Base-by-base conservation (phyloP, 2,888 invertebrate species). In the Lacanobia wlatinum region DNA sequence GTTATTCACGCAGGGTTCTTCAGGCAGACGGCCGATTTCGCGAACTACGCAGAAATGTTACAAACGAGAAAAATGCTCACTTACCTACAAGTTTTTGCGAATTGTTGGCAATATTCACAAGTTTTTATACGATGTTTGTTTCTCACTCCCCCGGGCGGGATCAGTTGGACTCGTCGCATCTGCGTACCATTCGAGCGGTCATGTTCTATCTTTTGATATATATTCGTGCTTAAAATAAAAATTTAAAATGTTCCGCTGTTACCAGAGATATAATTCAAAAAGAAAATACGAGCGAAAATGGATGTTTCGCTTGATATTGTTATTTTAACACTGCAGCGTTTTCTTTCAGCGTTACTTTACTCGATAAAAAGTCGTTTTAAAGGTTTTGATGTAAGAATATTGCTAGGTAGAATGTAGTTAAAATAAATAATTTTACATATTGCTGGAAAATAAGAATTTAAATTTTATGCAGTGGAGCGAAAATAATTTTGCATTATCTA, bases 61-160 rank as follows among this genome's bases (percentile, higher is more conserved):
- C 86, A 87, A 90, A 90, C 80, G 86, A 87, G 88, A 90, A 90
- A 91, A 90, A 90, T 89, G 86, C 86, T 90, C 88, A 89, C 90
- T 91, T 91, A 92, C 89, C 87, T 90, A 88, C 88, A 91, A 92
- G 85, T 91, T 82, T 48, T 92, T 84, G 88, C 86, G 91, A 92
- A 92, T 92, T 92, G 91, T 91, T 91, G 87, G 90, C 89, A 90
- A 91, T 91, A 90, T 92, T 91, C 89, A 88, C 90, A 91, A 93
- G 90, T 94, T 94, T 94, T 93, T 94, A 34, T 34, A 92, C 93
- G 89, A 91, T 91, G 90, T 92, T 93, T 91, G 90, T 91, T 91
- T 89, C 90, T 87, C 79, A 60, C 83, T 86, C 86, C 90, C 88
- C 83, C 80, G 89, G 90, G 90, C 87, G 79, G 87, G 90, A 92